Conservation (phyloP, 1,140 invertebrate genomes). For the Drosophila kanapiae region DNA sequence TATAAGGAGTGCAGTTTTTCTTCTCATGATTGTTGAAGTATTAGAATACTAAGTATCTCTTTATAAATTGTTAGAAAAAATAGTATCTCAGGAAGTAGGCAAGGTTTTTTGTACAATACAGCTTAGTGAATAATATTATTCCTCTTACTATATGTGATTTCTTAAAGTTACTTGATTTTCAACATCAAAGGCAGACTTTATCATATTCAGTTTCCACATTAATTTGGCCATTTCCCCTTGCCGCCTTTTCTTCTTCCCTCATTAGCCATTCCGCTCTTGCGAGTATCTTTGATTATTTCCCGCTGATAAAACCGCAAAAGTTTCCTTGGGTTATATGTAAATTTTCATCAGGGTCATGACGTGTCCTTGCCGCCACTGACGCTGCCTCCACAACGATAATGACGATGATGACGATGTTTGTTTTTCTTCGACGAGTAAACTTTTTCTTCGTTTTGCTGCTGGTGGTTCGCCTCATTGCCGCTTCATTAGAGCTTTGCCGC, state of each 20-base stretch:
- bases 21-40: background rate
- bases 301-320: constrained; percentile 46
- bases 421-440: constrained; percentile 27
- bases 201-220: constrained; percentile 3
- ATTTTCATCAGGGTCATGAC: constrained; percentile 45
- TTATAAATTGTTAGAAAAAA: background rate
- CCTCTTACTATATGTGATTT: background rate
- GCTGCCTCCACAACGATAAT: constrained; percentile 4
- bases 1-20: too few relatives aligned
- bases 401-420: constrained; percentile 56
- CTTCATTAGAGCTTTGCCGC: constrained; percentile 63
- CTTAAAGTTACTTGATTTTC: constrained; percentile 6
- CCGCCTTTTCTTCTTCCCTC: background rate
- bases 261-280: constrained; percentile 25
- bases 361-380: constrained; percentile 18
- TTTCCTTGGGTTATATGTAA: constrained; percentile 37
- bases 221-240: constrained; percentile 8
- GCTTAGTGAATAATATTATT: background rate
- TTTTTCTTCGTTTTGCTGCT: constrained; percentile 23
- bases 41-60: background rate
- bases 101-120: background rate
- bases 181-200: constrained; percentile 17
- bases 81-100: background rate
- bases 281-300: constrained; percentile 42
- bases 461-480: constrained; percentile 57